phyloP scores from a whole-genome alignment of 2,113 vertebrate genomes.

The Pandion haliaetus region DNA sequence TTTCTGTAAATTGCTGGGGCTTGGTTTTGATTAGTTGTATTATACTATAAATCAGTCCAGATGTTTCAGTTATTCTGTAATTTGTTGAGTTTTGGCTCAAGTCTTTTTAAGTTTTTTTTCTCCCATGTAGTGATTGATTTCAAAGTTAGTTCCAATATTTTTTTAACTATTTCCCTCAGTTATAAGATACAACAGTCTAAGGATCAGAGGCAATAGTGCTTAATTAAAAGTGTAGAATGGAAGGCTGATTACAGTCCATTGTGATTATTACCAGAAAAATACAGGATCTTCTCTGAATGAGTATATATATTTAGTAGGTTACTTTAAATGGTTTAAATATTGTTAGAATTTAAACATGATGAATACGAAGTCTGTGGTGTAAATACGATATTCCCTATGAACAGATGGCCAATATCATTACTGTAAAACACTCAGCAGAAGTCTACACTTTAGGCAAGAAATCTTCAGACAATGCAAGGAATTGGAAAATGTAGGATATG shows the following conservation, averaged over 20 bases:
- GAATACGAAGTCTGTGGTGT: conserved; percentile 1
- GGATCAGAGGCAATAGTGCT: conserved; percentile 3
- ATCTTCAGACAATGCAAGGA: neutral
- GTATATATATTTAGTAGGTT: conserved; percentile 34
- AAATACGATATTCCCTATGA: conserved; percentile 12
- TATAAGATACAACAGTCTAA: conserved; percentile 33
- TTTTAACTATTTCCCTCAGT: conserved; percentile 44
- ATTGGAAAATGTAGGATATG: neutral
- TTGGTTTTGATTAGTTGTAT: conserved; percentile 79
- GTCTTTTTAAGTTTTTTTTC: conserved; percentile 41
- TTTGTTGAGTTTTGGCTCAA: conserved; percentile 77
- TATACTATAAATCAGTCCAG: conserved; percentile 78
- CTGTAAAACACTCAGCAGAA: neutral
- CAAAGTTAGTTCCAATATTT: conserved; percentile 63
- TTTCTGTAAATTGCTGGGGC: conserved; percentile 73
- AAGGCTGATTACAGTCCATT: conserved; percentile 1
- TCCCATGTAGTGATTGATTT: conserved; percentile 69
- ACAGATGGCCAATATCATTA: neutral
- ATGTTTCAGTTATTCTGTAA: conserved; percentile 79
- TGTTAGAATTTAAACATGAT: conserved; percentile 34
- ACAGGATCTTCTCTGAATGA: conserved; percentile 3
- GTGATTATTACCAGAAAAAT: conserved; percentile 47
- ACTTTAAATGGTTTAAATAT: conserved; percentile 57
- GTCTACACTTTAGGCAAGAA: neutral
- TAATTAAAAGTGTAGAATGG: conserved; percentile 48